Percentiles rank a stretch among this genome's conserved stretches.
phyloP scores from a whole-genome alignment of 2,113 vertebrate species.

The Epinephelus moara region DNA sequence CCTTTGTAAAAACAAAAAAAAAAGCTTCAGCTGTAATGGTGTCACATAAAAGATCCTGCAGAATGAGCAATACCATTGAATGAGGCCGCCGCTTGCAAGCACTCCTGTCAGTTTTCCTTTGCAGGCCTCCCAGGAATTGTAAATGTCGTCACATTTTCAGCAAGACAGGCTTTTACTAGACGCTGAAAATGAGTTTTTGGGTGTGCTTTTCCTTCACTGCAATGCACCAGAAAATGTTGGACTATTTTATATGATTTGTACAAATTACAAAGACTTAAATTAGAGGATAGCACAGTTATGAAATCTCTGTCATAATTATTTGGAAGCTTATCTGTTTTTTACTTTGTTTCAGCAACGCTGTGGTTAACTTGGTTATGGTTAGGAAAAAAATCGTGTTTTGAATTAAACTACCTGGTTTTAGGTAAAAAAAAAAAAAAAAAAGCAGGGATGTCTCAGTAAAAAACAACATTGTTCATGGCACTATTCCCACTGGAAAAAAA shows the following conservation, averaged over 20 bases:
- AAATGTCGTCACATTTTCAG: conserved; percentile 64
- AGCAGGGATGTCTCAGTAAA: too few species aligned
- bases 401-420: too few species aligned
- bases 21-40: conserved; percentile 45
- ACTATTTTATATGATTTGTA: conserved; percentile 37
- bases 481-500: too few species aligned
- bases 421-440: too few species aligned
- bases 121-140: conserved; percentile 58
- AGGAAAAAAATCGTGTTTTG: too few species aligned
- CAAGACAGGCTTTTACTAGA: conserved; percentile 48
- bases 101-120: conserved; percentile 42
- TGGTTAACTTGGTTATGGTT: too few species aligned
- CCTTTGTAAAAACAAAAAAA: conserved; percentile 38
- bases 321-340: neutral
- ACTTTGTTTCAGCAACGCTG: neutral
- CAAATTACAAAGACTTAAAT: conserved; percentile 34
- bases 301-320: neutral
- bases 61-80: conserved; percentile 46
- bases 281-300: conserved; percentile 2
- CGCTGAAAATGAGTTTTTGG: conserved; percentile 24
- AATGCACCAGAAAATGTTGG: conserved; percentile 25
- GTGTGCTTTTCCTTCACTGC: conserved; percentile 30
- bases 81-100: conserved; percentile 33
- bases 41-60: conserved; percentile 53
- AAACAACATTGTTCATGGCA: neutral